Conservation (phyloP, 2,797 vertebrate genomes). For the Rhinichthys osculus region DNA sequence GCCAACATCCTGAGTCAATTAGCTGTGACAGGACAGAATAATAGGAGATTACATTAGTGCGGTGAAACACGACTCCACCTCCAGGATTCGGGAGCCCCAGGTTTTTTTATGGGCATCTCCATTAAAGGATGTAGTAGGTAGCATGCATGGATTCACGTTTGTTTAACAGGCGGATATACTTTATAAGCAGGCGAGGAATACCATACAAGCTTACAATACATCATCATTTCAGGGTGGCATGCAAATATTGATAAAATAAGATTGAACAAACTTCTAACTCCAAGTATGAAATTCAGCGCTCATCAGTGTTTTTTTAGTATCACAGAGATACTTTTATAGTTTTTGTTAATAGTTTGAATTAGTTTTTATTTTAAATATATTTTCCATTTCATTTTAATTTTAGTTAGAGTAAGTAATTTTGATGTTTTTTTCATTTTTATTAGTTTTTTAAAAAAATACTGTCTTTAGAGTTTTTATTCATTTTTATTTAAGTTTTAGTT, state of each 20-base stretch:
- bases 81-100: slow-evolving; percentile 15
- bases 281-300: background rate
- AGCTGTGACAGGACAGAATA: slow-evolving; percentile 40
- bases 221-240: background rate
- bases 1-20: slow-evolving; percentile 48
- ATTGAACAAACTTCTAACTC: background rate
- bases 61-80: slow-evolving; percentile 26
- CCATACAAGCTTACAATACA: background rate
- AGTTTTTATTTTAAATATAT: background rate
- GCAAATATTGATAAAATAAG: too few species aligned
- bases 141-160: slow-evolving; percentile 2
- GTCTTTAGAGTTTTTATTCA: too few species aligned
- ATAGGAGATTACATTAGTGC: slow-evolving; percentile 36
- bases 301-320: background rate
- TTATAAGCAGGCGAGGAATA: slow-evolving; percentile 25
- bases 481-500: background rate
- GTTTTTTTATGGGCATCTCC: slow-evolving; percentile 13
- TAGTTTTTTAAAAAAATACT: too few species aligned
- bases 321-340: background rate
- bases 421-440: too few species aligned
- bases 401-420: too few species aligned
- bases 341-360: background rate
- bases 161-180: background rate
- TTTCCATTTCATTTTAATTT: too few species aligned
- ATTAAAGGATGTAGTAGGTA: background rate